Conservation (phyloP, 2,113 vertebrate species). For the Siphamia tubifer region DNA sequence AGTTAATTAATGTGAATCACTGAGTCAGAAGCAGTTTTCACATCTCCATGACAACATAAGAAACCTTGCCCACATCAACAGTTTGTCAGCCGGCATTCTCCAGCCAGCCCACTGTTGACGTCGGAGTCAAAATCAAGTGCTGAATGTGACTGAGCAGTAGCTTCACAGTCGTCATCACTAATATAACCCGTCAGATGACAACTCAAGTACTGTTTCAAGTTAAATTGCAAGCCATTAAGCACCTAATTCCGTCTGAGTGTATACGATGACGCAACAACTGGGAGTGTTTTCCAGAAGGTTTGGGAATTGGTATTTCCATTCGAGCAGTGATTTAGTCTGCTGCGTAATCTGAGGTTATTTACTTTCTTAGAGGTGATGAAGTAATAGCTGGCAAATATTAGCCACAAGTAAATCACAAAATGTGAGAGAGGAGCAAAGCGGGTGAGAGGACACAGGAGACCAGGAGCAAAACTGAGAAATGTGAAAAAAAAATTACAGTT, state of each 20-base stretch:
- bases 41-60: slow-evolving; percentile 30
- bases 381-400: slow-evolving; percentile 27
- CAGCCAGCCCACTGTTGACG: neutral
- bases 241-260: neutral
- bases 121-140: neutral
- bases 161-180: neutral
- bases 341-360: slow-evolving; percentile 8
- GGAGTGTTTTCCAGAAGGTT: neutral
- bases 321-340: neutral
- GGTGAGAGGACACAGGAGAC: neutral
- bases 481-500: too few relatives aligned
- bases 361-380: slow-evolving; percentile 25
- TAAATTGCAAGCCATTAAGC: neutral
- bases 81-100: neutral
- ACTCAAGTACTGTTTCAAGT: neutral
- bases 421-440: neutral
- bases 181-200: neutral
- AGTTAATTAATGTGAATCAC: neutral
- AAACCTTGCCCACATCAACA: slow-evolving; percentile 28
- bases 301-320: slow-evolving; percentile 11
- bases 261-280: slow-evolving; percentile 3
- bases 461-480: neutral
- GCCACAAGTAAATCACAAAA: neutral
- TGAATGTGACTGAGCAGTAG: neutral
- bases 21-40: slow-evolving; percentile 14